phyloP scores from a whole-genome alignment of 2,888 invertebrate species.

The Xanthia icteritia region DNA sequence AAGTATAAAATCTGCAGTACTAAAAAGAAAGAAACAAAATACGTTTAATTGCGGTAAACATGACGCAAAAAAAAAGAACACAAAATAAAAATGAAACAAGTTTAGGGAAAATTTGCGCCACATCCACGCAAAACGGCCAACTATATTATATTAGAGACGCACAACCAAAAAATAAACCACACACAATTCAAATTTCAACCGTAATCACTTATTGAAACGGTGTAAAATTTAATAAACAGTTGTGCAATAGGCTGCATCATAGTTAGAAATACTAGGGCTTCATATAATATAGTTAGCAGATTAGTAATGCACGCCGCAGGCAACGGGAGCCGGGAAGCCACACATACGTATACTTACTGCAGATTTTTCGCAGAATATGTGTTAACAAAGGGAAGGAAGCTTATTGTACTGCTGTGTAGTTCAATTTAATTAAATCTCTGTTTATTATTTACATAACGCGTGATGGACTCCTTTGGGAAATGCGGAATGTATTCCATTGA shows the following conservation, averaged over 20 bases:
- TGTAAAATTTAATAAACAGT: constrained; percentile 26
- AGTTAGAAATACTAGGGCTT: constrained; percentile 53
- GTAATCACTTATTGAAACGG: not conserved
- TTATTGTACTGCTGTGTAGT: constrained; percentile 29
- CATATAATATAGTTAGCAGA: constrained; percentile 63
- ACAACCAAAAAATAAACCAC: not conserved
- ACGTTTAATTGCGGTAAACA: too few species aligned
- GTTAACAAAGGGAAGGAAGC: constrained; percentile 18
- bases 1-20: not conserved
- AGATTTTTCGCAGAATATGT: constrained; percentile 56
- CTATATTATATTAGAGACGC: constrained; percentile 23
- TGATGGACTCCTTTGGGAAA: not conserved
- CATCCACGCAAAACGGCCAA: too few species aligned
- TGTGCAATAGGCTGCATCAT: constrained; percentile 19
- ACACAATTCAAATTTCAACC: constrained; percentile 14
- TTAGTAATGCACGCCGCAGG: constrained; percentile 52
- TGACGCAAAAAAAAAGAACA: too few species aligned
- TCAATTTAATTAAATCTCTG: constrained; percentile 28
- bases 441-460: constrained; percentile 7
- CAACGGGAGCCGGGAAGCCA: constrained; percentile 51
- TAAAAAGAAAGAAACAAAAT: too few species aligned
- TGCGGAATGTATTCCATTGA: not conserved
- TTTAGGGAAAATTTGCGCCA: too few species aligned
- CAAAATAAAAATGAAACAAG: too few species aligned
- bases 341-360: constrained; percentile 25